Percentiles rank a stretch among this genome's conserved stretches.
These are phyloP conservation scores for Ancistrus triradiatus DNA, from an alignment of 2,113 vertebrate species.

Conservation along the genomic window DNA sequence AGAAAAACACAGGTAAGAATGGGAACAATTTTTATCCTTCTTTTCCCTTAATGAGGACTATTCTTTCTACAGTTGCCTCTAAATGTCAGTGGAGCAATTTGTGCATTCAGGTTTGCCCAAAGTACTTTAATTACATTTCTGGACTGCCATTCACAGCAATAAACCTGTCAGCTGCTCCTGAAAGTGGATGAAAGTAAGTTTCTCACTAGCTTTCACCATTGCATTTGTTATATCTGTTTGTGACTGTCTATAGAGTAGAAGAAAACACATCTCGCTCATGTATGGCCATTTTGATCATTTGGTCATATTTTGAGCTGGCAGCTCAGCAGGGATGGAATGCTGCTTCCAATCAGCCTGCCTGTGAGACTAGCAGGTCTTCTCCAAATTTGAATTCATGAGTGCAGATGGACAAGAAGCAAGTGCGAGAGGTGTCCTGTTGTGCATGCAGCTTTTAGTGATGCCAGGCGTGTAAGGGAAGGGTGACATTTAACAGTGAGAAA, in stretches of 20 bases:
- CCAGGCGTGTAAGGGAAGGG: conserved; percentile 44
- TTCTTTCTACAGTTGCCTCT: too few relatives aligned
- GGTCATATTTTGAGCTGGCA: conserved; percentile 42
- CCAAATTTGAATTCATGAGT: conserved; percentile 56
- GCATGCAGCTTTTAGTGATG: conserved; percentile 52
- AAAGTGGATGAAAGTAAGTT: conserved; percentile 61
- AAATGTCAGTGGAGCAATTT: too few relatives aligned
- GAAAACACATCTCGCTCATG: conserved; percentile 47
- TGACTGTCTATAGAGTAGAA: conserved; percentile 21
- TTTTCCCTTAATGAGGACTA: too few relatives aligned
- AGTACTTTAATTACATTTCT: too few relatives aligned
- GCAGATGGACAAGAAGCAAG: conserved; percentile 54
- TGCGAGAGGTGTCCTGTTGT: conserved; percentile 46
- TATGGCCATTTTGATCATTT: conserved; percentile 46
- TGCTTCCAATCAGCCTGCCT: conserved; percentile 43
- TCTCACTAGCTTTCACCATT: conserved; percentile 38
- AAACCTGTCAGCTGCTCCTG: too few relatives aligned
- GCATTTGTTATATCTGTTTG: conserved; percentile 36
- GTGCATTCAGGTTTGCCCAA: too few relatives aligned
- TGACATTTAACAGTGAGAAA: conserved; percentile 60
- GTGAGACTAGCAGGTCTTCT: conserved; percentile 45
- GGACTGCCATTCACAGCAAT: too few relatives aligned
- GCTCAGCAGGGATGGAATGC: conserved; percentile 26
- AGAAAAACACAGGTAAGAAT: too few relatives aligned
- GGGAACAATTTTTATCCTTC: too few relatives aligned